Base-by-base conservation (phyloP, 2,797 vertebrate genomes). In the Sebastes vulpes region DNA sequence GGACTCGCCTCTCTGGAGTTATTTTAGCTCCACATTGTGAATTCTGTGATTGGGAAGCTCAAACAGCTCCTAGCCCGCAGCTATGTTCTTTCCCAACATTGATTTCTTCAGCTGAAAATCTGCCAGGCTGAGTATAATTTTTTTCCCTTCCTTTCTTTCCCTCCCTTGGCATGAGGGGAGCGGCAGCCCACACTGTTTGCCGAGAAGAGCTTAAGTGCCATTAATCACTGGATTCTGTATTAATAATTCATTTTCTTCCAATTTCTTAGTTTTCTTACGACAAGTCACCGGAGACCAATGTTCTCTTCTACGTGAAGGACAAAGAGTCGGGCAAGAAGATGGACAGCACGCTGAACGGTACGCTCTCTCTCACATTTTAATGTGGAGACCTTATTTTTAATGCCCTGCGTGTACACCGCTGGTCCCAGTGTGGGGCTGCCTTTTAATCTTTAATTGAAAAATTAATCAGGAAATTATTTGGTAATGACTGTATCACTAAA, bases 261-360 rank as follows among this genome's bases (percentile, higher is more conserved):
- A 65, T 72, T 84, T 86, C 48, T 72, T 86, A 99, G 98, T 97
- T 99, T 90, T 96, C 95, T 77, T 96, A 96, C 3, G 94, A 97
- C 67, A 94, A 96, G 94, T 97, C 96, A 63, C 97, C 97, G 60
- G 97, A 97, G n/a, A 92, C 97, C 84, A 96, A 87, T 77, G 91
- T 99, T 88, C 95, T 96, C 74, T 97, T 99, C 92, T 97, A 96
- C 16, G 89, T 99, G 85, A 98, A 96, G 95, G 95, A 96, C 82
- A 96, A 96, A 20, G 77, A 92, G 68, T 95, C 92, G 0, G 90
- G 93, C 53, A 96, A 96, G 91, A 97, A 97, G 89, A 97, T 99
- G 75, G 98, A 99, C 96, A 99, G 98, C 96, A 97, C 95, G n/a
- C 92, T 99, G 28, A 97, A 97, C 52, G 98, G 98, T 99, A 93